Evolutionary conservation across 2,113 vertebrate genomes (phyloP).

Genomic region (Gulo gulo): DNA sequence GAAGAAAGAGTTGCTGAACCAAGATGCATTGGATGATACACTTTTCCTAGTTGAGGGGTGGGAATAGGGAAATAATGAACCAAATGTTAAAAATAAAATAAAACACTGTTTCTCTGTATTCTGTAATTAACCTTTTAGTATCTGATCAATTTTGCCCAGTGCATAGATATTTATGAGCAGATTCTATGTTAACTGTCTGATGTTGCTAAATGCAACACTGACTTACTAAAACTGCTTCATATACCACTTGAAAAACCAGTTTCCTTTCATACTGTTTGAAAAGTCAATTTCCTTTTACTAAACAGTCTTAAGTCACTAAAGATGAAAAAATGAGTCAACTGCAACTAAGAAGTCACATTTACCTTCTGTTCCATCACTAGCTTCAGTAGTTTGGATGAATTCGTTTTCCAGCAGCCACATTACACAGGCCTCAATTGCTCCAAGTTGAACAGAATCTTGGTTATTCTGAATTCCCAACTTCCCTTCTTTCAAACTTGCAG

Average conservation of each 20-base stretch:
- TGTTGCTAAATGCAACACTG: neutral
- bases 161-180: neutral
- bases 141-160: neutral
- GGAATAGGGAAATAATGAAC: neutral
- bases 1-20: slow-evolving; percentile 95
- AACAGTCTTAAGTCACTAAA: neutral
- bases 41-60: slow-evolving; percentile 80
- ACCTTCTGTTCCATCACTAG: slow-evolving; percentile 80
- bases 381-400: slow-evolving; percentile 91
- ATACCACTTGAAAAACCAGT: neutral
- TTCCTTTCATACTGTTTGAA: neutral
- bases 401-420: slow-evolving; percentile 95
- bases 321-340: slow-evolving; percentile 25
- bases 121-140: neutral
- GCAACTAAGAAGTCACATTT: slow-evolving; percentile 34
- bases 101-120: neutral
- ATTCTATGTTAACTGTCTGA: neutral
- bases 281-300: neutral
- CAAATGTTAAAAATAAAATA: neutral
- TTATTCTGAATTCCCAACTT: slow-evolving; percentile 63
- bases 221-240: neutral
- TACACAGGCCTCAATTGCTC: slow-evolving; percentile 91
- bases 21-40: slow-evolving; percentile 92
- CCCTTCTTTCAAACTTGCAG: slow-evolving; percentile 83
- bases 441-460: slow-evolving; percentile 77